A percentile compares a stretch with the other conserved stretches of the same genome.
Conservation (phyloP, 2,113 vertebrate species). For the Pycnonotus jocosus region DNA sequence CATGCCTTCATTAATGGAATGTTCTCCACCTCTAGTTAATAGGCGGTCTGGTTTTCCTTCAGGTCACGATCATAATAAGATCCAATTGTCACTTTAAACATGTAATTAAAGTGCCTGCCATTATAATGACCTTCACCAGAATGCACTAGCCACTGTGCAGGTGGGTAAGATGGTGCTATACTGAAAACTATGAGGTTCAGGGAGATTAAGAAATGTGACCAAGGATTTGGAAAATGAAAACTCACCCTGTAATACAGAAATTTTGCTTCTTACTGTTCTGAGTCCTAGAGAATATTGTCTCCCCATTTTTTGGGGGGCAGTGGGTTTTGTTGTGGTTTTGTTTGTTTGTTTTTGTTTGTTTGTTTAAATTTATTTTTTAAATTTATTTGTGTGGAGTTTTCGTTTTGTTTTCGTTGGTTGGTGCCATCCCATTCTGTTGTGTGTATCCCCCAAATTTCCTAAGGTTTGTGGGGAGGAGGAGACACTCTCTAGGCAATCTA, state of each 20-base stretch:
- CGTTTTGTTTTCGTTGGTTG: not conserved
- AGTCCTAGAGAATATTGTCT: not conserved
- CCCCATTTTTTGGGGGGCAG: no score
- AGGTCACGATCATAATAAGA: not conserved
- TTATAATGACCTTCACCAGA: not conserved
- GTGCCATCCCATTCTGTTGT: fast-evolving
- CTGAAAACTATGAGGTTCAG: not conserved
- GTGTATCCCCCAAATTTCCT: not conserved
- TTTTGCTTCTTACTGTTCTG: not conserved
- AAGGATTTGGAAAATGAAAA: not conserved
- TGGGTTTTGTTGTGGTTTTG: no score
- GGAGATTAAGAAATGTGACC: not conserved
- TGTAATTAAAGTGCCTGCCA: not conserved
- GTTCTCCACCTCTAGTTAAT: not conserved
- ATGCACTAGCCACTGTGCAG: not conserved
- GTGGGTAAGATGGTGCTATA: not conserved
- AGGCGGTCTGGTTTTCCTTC: not conserved
- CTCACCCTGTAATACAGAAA: not conserved
- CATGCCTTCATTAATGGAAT: not conserved
- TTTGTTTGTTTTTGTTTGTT: not conserved
- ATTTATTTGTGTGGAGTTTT: not conserved
- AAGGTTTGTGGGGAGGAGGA: not conserved
- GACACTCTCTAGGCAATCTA: not conserved
- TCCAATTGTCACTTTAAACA: not conserved
- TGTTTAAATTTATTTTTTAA: not conserved